phyloP scores from a whole-genome alignment of 1,140 invertebrate species.

The Lerema accius region DNA sequence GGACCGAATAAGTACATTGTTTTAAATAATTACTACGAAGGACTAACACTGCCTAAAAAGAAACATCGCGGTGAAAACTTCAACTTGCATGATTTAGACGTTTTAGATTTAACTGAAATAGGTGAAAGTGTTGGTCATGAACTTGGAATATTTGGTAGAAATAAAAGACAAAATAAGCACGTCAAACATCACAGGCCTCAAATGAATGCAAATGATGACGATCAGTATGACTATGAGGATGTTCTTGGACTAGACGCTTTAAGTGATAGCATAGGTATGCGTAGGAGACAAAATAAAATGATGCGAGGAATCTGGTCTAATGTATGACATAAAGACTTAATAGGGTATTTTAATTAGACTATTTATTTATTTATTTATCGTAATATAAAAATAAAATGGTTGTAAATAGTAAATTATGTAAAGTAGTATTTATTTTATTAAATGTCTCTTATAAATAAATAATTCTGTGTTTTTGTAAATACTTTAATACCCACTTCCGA shows the following conservation, averaged over 20 bases:
- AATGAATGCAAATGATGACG: constrained; percentile 44
- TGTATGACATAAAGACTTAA: constrained; percentile 49
- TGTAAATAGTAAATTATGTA: constrained; percentile 72
- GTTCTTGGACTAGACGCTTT: constrained; percentile 55
- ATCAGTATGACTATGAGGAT: constrained; percentile 61
- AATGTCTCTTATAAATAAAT: neutral
- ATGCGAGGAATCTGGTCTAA: constrained; percentile 72
- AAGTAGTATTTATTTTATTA: constrained; percentile 48
- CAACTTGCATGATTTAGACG: constrained; percentile 69
- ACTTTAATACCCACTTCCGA: no score
- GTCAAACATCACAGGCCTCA: constrained; percentile 55
- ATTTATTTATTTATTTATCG: constrained; percentile 61
- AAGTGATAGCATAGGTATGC: constrained; percentile 57
- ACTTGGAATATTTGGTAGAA: constrained; percentile 70
- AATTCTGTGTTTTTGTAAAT: no score
- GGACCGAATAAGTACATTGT: constrained; percentile 28
- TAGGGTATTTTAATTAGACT: constrained; percentile 55
- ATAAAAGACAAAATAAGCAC: constrained; percentile 61
- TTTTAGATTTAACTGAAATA: constrained; percentile 70
- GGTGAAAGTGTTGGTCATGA: constrained; percentile 74
- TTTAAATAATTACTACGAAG: constrained; percentile 50
- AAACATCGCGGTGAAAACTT: constrained; percentile 60
- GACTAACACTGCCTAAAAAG: constrained; percentile 55
- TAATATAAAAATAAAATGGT: constrained; percentile 55
- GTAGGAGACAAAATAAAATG: constrained; percentile 81